phyloP scores from a whole-genome alignment of 2,888 invertebrate genomes.

The Notodonta ziczac region DNA sequence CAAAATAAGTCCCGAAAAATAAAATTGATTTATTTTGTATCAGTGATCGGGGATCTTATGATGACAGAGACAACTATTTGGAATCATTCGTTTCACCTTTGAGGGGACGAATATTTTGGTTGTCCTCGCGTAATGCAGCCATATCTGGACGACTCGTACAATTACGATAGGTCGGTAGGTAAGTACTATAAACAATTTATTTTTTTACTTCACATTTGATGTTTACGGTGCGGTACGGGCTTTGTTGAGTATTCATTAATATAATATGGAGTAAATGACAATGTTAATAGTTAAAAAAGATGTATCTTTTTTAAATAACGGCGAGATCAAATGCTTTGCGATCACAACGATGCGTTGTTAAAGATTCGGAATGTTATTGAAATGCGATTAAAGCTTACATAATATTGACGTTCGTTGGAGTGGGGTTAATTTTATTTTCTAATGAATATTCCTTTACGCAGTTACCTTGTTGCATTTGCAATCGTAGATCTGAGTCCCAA shows the following conservation, averaged over 20 bases:
- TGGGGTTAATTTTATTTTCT: conserved; percentile 24
- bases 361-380: conserved; percentile 16
- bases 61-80: conserved; percentile 32
- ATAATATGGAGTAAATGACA: too few relatives aligned
- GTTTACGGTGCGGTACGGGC: conserved; percentile 28
- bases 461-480: neutral
- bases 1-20: conserved; percentile 33
- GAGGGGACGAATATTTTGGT: conserved; percentile 40
- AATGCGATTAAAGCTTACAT: conserved; percentile 16
- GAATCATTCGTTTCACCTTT: conserved; percentile 49
- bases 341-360: conserved; percentile 18
- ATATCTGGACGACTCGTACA: conserved; percentile 43
- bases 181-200: conserved; percentile 40
- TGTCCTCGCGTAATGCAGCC: conserved; percentile 37
- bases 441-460: conserved; percentile 16
- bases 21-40: conserved; percentile 11
- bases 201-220: conserved; percentile 36
- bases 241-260: conserved; percentile 29
- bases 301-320: conserved; percentile 6
- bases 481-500: too few relatives aligned
- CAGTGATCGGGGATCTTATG: conserved; percentile 17
- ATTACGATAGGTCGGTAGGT: conserved; percentile 39
- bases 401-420: conserved; percentile 14
- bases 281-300: neutral
- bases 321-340: conserved; percentile 8